Evolutionary conservation across 1,140 invertebrate species (phyloP), one percentile per base, ranked within the genome.

Genomic region (Pseudobourletiella spinata): DNA sequence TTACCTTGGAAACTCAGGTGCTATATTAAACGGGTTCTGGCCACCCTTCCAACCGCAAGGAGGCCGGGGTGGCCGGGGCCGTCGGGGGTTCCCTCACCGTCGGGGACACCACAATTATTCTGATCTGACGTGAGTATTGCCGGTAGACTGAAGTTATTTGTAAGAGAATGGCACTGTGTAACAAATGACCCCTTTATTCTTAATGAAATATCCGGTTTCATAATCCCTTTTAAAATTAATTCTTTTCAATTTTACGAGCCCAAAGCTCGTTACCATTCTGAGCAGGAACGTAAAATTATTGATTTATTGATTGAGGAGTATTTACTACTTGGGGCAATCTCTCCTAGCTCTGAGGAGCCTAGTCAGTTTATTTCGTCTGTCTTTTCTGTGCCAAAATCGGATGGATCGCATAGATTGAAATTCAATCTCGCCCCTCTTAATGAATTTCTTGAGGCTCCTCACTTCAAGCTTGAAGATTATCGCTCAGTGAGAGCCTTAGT

Each of bases 381-480:
- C n/a, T 46, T 46, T 46, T 20, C 43, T 11, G 43, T 46, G n/a
- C 43, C 43, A 8, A 46, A 46, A 46, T 46, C 43, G 18, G 43
- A 46, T 46, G 43, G 43, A 18, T 46, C 43, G 4, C n/a, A 8
- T n/a, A 46, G 43, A 46, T 46, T 46, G 24, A 46, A 20, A 20
- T 46, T 46, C n/a, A 46, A 46, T 46, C 43, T 46, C 24, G 24
- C n/a, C 6, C 4, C n/a, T 8, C n/a, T 46, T 20, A 46, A 46
- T 46, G 18, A 46, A 46, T 46, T 46, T 46, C 4, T 46, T 8
- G 6, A 46, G 4, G 6, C 6, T 46, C 4, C 4, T 20, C 43
- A 46, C 24, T 59, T 59, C 51, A 59, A 59, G 24, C 11, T 59
- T n/a, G 57, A 59, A 29, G 46, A 50, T 28, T 30, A 28, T 50